Conservation (phyloP, 2,113 vertebrate genomes). For the Callochromis pleurospilus region DNA sequence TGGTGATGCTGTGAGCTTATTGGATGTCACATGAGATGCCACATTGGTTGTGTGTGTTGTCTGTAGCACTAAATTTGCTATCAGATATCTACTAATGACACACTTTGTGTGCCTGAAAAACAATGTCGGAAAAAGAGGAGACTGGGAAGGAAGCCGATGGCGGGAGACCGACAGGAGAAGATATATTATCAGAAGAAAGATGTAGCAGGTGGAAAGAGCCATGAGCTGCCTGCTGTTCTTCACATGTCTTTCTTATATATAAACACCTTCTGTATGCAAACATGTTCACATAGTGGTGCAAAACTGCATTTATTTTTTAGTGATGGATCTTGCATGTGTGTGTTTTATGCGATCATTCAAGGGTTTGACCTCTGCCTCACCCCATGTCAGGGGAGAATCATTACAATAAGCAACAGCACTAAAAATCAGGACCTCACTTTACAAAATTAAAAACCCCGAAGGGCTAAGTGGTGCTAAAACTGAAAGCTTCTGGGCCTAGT, state of each 20-base stretch:
- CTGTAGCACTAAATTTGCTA: background rate
- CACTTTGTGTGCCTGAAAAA: background rate
- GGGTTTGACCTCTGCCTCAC: background rate
- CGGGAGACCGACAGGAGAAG: background rate
- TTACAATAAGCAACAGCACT: background rate
- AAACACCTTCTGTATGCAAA: background rate
- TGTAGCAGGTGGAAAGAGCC: background rate
- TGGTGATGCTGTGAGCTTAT: background rate
- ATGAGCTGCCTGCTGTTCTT: background rate
- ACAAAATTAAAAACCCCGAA: background rate
- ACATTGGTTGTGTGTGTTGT: background rate
- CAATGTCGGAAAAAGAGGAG: slow-evolving; percentile 11
- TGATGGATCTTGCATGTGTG: background rate
- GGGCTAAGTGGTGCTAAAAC: background rate
- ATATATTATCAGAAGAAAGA: slow-evolving; percentile 3
- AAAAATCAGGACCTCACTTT: background rate
- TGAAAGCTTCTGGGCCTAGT: background rate
- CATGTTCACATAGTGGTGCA: background rate
- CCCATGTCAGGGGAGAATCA: background rate
- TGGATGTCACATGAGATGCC: background rate
- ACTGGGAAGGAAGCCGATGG: background rate
- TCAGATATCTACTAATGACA: slow-evolving; percentile 22
- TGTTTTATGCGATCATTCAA: background rate
- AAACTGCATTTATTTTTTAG: background rate
- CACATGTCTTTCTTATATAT: background rate